phyloP scores from a whole-genome alignment of 1,140 invertebrate species.

The Lordiphosa clarofinis region DNA sequence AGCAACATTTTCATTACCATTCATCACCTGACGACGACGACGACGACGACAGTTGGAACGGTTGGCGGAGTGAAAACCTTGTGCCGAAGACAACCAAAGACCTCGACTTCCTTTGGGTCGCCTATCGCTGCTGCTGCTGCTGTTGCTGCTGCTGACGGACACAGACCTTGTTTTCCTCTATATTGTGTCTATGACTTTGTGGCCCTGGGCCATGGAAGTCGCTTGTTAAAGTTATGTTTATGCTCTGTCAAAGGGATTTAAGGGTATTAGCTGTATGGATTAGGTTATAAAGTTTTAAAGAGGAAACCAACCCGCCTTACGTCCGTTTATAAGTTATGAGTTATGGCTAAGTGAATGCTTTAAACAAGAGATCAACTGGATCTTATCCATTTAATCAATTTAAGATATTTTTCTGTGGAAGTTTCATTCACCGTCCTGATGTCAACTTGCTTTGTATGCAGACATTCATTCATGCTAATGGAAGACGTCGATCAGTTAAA shows the following conservation, averaged over 20 bases:
- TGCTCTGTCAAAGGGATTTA: constrained; percentile 30
- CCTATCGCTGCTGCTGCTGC: constrained; percentile 35
- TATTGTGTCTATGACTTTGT: constrained; percentile 26
- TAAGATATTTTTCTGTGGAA: too few relatives aligned
- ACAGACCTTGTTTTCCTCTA: background rate
- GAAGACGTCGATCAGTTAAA: too few relatives aligned
- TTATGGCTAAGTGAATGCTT: too few relatives aligned
- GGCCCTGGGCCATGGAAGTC: constrained; percentile 63
- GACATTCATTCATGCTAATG: too few relatives aligned
- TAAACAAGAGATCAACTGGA: too few relatives aligned
- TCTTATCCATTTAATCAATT: too few relatives aligned
- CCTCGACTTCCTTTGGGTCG: constrained; percentile 76
- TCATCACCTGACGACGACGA: constrained; percentile 73
- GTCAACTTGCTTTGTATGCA: too few relatives aligned
- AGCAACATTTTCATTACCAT: constrained; percentile 77
- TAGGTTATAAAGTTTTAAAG: constrained; percentile 10
- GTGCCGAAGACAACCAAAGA: constrained; percentile 56
- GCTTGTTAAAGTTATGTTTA: constrained; percentile 47
- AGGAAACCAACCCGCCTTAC: too few relatives aligned
- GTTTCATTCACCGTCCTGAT: too few relatives aligned
- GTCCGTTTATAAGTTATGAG: too few relatives aligned
- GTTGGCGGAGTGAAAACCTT: constrained; percentile 50
- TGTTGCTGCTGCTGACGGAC: constrained; percentile 13
- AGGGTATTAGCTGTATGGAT: constrained; percentile 9
- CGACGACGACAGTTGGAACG: constrained; percentile 17